These are phyloP conservation scores for Odontomyia ornata DNA, from an alignment of 2,888 invertebrate species.

Conservation along the genomic window DNA sequence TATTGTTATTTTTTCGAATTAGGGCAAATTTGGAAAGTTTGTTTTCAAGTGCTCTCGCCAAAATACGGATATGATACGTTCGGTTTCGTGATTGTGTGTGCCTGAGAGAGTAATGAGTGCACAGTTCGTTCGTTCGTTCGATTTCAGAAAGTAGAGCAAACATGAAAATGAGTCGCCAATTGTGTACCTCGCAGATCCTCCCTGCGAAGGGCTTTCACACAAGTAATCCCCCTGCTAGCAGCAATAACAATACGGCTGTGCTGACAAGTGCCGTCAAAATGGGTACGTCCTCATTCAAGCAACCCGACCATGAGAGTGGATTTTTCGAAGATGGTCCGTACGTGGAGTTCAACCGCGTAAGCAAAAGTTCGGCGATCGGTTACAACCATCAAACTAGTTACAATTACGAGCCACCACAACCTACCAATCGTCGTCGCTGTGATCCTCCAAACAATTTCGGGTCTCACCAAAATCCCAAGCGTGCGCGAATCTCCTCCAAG, in stretches of 20 bases:
- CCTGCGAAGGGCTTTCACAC: conserved; percentile 3
- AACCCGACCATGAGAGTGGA: conserved; percentile 82
- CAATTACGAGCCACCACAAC: conserved; percentile 5
- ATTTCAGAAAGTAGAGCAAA: neutral
- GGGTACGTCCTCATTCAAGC: conserved; percentile 67
- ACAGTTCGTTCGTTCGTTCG: neutral
- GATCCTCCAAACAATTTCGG: neutral
- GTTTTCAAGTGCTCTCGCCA: neutral
- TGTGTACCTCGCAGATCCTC: conserved; percentile 39
- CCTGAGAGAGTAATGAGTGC: conserved; percentile 42
- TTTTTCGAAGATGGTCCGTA: conserved; percentile 77
- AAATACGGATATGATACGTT: neutral
- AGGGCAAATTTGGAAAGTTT: neutral
- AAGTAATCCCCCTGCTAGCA: neutral
- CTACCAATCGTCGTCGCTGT: conserved; percentile 31
- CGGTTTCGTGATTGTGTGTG: neutral
- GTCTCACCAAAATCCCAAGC: conserved; percentile 35
- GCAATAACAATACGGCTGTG: conserved; percentile 16
- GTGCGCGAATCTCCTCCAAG: conserved; percentile 42
- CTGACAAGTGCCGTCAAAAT: conserved; percentile 5
- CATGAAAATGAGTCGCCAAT: conserved; percentile 48
- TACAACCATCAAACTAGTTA: conserved; percentile 12
- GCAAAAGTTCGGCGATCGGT: neutral
- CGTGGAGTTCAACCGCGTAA: neutral
- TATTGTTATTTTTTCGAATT: conserved; percentile 1